phyloP scores from a whole-genome alignment of 2,797 vertebrate species.

The Notoglanidium macrostoma region DNA sequence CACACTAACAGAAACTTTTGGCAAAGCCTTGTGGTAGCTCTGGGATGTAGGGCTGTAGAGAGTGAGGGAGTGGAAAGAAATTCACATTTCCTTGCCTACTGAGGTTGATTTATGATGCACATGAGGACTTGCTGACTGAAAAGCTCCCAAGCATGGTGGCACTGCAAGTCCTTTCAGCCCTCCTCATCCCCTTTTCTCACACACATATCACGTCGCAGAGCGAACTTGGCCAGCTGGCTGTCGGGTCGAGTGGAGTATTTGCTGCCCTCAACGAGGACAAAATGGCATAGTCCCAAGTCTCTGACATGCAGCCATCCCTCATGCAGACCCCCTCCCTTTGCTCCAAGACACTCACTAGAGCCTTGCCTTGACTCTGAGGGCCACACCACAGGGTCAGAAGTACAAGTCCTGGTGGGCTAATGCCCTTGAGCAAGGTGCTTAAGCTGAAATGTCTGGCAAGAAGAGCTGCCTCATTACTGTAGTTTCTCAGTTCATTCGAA shows the following conservation, averaged over 20 bases:
- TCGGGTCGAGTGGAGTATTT: constrained; percentile 28
- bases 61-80: not conserved
- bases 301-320: constrained; percentile 50
- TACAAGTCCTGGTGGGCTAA: constrained; percentile 46
- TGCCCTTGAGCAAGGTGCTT: constrained; percentile 69
- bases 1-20: constrained; percentile 12
- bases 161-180: constrained; percentile 41
- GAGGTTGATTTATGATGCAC: constrained; percentile 62
- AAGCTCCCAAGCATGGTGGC: constrained; percentile 53
- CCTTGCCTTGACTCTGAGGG: constrained; percentile 41
- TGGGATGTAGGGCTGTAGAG: constrained; percentile 52
- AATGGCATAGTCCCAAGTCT: constrained; percentile 61
- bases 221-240: constrained; percentile 25
- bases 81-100: constrained; percentile 23
- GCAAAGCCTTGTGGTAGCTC: not conserved
- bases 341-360: constrained; percentile 38
- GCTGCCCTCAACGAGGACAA: constrained; percentile 60
- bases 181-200: constrained; percentile 4
- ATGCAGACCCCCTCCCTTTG: constrained; percentile 48
- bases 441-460: constrained; percentile 28
- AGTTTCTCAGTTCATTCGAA: not conserved
- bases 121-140: constrained; percentile 61
- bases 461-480: constrained; percentile 27
- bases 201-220: constrained; percentile 32
- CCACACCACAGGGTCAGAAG: constrained; percentile 40